phyloP scores from a whole-genome alignment of 2,797 vertebrate genomes.

The Takifugu rubripes region DNA sequence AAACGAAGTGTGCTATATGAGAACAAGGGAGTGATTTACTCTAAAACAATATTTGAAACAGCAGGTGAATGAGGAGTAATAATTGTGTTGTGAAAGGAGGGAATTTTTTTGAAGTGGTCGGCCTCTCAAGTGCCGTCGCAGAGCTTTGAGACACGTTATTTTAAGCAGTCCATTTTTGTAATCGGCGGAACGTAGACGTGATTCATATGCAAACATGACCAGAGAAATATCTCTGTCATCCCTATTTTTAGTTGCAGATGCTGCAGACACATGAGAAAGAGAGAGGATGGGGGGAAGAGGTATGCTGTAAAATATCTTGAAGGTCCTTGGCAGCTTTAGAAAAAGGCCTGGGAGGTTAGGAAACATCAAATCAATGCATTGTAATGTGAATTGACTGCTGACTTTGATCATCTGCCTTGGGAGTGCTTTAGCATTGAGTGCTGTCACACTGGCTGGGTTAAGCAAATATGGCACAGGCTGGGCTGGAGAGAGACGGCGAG shows the following conservation, averaged over 20 bases:
- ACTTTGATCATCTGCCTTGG: constrained; percentile 82
- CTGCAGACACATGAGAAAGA: constrained; percentile 11
- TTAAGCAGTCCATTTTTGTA: constrained; percentile 10
- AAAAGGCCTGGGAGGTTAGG: constrained; percentile 78
- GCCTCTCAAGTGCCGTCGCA: constrained; percentile 26
- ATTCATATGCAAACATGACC: constrained; percentile 35
- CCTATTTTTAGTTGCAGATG: constrained; percentile 30
- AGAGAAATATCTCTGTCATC: constrained; percentile 36
- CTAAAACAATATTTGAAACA: constrained; percentile 60
- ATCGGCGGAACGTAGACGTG: constrained; percentile 17
- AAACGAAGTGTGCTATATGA: constrained; percentile 66
- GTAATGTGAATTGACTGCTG: constrained; percentile 83
- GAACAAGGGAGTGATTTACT: constrained; percentile 67
- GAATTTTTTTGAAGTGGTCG: constrained; percentile 19
- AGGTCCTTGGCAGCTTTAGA: constrained; percentile 76
- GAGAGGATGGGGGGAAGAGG: constrained; percentile 24
- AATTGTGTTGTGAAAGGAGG: constrained; percentile 41
- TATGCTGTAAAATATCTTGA: constrained; percentile 67
- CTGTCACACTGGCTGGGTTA: constrained; percentile 78
- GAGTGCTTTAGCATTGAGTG: constrained; percentile 80
- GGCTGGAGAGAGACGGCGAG: constrained; percentile 53
- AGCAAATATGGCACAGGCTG: constrained; percentile 73
- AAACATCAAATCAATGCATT: constrained; percentile 81
- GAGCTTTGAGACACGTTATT: constrained; percentile 20
- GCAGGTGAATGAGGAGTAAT: constrained; percentile 53